A percentile compares a stretch with the other conserved stretches of the same genome.
These are phyloP conservation scores for Brenthis daphne DNA, from an alignment of 2,888 invertebrate genomes.

Conservation along the genomic window DNA sequence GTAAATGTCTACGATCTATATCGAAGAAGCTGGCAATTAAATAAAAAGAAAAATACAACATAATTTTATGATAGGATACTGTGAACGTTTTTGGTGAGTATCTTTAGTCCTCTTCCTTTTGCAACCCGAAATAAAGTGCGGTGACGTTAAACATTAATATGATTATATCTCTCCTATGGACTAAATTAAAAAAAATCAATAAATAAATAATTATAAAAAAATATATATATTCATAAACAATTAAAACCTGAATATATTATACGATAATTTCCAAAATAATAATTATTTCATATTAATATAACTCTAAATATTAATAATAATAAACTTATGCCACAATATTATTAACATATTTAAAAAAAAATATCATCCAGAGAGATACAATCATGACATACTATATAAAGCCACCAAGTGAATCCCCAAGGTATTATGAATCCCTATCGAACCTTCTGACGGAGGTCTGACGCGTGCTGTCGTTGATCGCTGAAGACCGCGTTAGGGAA, in stretches of 20 bases:
- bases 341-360: not conserved
- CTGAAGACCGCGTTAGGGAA: constrained; percentile 83
- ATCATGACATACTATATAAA: constrained; percentile 31
- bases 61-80: constrained; percentile 30
- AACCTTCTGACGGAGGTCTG: constrained; percentile 78
- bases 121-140: constrained; percentile 41
- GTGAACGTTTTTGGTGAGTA: constrained; percentile 36
- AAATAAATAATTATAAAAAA: not conserved
- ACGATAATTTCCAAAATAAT: not conserved
- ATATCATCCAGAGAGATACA: constrained; percentile 27
- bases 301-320: not conserved
- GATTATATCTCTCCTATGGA: constrained; percentile 38
- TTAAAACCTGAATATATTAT: not conserved
- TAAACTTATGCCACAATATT: not conserved
- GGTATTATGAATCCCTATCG: constrained; percentile 46
- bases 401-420: constrained; percentile 41
- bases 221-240: not conserved
- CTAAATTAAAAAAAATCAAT: not conserved
- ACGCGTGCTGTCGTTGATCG: constrained; percentile 75
- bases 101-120: constrained; percentile 40
- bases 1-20: constrained; percentile 34
- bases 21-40: constrained; percentile 38
- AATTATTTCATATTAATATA: not conserved
- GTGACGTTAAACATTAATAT: constrained; percentile 38
- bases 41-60: constrained; percentile 28